These are phyloP conservation scores for Tetragonisca angustula DNA, from an alignment of 2,888 invertebrate species.

Conservation along the genomic window DNA sequence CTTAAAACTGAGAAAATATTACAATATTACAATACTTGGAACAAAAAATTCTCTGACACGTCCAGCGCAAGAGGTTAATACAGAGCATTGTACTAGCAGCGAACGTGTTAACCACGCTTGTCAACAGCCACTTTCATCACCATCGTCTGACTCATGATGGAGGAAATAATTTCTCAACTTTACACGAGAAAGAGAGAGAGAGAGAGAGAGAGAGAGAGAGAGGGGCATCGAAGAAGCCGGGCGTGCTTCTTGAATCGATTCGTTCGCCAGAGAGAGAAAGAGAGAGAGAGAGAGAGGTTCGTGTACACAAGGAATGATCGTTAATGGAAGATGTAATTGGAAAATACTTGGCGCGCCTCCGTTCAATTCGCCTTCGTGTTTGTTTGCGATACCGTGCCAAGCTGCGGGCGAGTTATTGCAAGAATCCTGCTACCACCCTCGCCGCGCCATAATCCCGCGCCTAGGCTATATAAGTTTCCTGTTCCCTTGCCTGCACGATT, in stretches of 20 bases:
- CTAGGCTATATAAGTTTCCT: slow-evolving; percentile 69
- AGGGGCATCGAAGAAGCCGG: slow-evolving; percentile 27
- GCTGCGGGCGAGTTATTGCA: slow-evolving; percentile 74
- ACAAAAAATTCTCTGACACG: no score
- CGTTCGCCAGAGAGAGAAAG: slow-evolving; percentile 2
- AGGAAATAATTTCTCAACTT: slow-evolving; percentile 34
- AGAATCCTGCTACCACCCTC: slow-evolving; percentile 72
- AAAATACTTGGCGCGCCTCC: slow-evolving; percentile 81
- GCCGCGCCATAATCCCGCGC: slow-evolving; percentile 69
- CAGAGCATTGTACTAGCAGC: neutral
- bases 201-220: no score
- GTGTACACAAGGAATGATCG: slow-evolving; percentile 70
- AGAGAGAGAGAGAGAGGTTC: slow-evolving; percentile 25
- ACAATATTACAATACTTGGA: no score
- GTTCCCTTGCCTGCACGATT: slow-evolving; percentile 55
- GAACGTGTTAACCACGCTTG: neutral
- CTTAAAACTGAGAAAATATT: no score
- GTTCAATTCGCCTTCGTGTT: slow-evolving; percentile 73
- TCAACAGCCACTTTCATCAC: neutral
- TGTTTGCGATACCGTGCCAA: slow-evolving; percentile 72
- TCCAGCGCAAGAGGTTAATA: neutral
- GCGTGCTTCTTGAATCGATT: slow-evolving; percentile 48
- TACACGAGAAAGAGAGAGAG: neutral
- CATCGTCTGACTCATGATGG: neutral
- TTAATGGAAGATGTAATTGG: slow-evolving; percentile 82